Base-by-base conservation (phyloP, 2,113 vertebrate genomes). In the Melozone crissalis region DNA sequence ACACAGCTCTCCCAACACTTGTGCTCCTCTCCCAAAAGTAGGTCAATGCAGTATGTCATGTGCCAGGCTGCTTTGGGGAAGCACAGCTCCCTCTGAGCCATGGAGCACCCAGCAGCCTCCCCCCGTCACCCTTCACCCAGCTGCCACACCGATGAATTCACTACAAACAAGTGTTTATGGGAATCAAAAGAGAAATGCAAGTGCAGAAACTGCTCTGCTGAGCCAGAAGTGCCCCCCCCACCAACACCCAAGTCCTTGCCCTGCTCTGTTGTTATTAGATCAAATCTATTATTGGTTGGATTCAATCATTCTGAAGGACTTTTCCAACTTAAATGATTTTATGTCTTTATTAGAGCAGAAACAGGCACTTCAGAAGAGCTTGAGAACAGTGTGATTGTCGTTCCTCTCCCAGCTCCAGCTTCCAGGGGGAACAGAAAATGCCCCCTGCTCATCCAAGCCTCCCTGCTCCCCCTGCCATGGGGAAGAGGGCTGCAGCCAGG, bases 1-100 rank as follows among this genome's bases (percentile, higher is more conserved):
- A 78, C 87, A 86, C 41, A 7, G 46, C 24, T 75, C 18, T 82
- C 46, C 72, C 72, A 44, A 5, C 58, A 37, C 66, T 91, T 16
- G 23, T n/a, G 76, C 2, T 20, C 62, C 84, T 89, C 86, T 93
- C 84, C 85, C 1, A 0, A 81, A 97, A 97, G 90, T 95, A 95
- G 96, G 96, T 96, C 96, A 96, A 66, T 74, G 78, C 87, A 88
- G 88, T 1, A 16, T 58, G 87, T 85, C 92, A 87, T 81, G 79
- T 81, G 90, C 90, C 76, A 82, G 72, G 80, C 69, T 76, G 77
- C 4, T 95, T 91, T 93, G 47, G 93, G 90, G 94, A 94, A 67
- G 84, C 43, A 39, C 6, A 1, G 18, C 80, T 79, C 79, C 91
- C 58, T 31, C 58, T 19, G 41, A 31, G 39, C 35, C 87, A 61